phyloP scores from a whole-genome alignment of 1,140 invertebrate genomes.

The Aleiodes sp. region DNA sequence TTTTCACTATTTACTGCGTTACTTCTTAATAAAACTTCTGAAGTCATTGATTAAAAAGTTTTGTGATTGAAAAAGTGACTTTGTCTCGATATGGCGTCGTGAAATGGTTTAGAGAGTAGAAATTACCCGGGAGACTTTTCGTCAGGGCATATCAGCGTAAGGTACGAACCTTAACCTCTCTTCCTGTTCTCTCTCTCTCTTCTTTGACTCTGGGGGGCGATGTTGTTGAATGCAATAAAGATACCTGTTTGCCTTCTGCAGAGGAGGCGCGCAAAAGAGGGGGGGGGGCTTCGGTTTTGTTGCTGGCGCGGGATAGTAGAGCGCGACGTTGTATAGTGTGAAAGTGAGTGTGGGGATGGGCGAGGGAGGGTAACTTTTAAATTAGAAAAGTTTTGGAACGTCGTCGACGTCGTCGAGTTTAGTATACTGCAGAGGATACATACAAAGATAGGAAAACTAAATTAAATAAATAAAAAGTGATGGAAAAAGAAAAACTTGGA shows the following conservation, averaged over 20 bases:
- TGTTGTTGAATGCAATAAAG: constrained; percentile 56
- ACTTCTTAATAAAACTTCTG: constrained; percentile 11
- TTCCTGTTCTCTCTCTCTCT: background rate
- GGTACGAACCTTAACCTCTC: background rate
- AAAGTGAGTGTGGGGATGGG: constrained; percentile 39
- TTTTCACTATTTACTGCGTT: constrained; percentile 35
- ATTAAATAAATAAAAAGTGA: background rate
- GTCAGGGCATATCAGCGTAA: constrained; percentile 13
- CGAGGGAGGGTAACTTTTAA: constrained; percentile 47
- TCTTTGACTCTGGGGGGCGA: constrained; percentile 28
- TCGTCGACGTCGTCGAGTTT: constrained; percentile 38
- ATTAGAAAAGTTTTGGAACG: constrained; percentile 52
- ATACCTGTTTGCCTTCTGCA: constrained; percentile 44
- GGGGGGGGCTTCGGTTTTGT: background rate
- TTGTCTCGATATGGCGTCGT: constrained; percentile 10
- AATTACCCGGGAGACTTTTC: constrained; percentile 33
- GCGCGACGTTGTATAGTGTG: constrained; percentile 31
- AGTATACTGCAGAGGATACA: constrained; percentile 16
- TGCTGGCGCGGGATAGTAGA: background rate
- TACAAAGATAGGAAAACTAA: background rate
- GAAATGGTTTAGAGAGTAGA: constrained; percentile 29
- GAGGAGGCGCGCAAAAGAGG: constrained; percentile 40
- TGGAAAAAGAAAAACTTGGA: constrained; percentile 4
- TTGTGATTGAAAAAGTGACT: constrained; percentile 5
- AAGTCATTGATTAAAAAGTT: constrained; percentile 16